Conservation (phyloP, 2,797 vertebrate genomes). For the Vespertilio murinus region DNA sequence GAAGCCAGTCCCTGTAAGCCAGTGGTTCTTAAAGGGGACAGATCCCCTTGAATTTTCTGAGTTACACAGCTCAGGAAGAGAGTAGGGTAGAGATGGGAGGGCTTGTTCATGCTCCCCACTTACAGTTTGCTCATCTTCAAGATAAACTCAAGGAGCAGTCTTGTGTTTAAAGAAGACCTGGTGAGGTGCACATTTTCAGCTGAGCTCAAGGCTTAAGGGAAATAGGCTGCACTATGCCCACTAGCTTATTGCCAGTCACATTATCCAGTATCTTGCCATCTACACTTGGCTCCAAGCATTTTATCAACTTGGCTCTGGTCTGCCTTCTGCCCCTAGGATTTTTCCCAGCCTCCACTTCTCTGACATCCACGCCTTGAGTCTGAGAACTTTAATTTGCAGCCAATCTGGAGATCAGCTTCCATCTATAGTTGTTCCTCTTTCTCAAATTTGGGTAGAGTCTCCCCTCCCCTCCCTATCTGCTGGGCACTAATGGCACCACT, state of each 20-base stretch:
- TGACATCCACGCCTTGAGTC: not conserved
- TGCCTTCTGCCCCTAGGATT: not conserved
- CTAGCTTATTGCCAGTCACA: not conserved
- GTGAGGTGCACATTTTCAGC: not conserved
- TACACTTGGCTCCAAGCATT: not conserved
- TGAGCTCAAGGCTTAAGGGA: not conserved
- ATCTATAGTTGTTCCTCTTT: not conserved
- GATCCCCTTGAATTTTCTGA: conserved; percentile 1
- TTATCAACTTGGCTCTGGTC: not conserved
- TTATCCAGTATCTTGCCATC: not conserved
- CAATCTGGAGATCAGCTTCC: not conserved
- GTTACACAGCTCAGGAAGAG: not conserved
- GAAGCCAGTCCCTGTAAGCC: conserved; percentile 62
- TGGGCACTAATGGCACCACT: not conserved
- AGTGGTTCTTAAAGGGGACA: conserved; percentile 67
- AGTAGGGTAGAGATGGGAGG: too few species aligned
- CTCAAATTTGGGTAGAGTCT: not conserved
- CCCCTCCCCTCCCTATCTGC: not conserved
- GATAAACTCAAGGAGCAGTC: not conserved
- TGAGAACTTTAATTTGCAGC: not conserved
- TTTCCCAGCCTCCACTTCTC: not conserved
- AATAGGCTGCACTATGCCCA: not conserved
- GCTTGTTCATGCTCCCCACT: not conserved
- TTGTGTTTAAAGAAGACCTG: not conserved
- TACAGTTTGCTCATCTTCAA: not conserved